These are phyloP conservation scores for Phanerotoma sp. DNA, from an alignment of 2,888 invertebrate genomes.

Conservation along the genomic window DNA sequence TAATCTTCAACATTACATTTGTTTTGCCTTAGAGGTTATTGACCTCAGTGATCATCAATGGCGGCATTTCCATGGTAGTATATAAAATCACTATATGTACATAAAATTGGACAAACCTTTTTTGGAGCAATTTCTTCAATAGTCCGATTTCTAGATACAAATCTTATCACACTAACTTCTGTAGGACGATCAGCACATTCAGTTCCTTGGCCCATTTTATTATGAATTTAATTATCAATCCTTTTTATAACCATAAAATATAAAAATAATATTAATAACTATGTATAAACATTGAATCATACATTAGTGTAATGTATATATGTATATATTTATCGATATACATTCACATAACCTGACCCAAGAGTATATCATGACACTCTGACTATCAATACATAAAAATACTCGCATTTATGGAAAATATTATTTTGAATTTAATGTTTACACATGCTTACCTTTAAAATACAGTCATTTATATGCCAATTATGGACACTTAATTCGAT, in stretches of 20 bases:
- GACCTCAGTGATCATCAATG: conserved; percentile 40
- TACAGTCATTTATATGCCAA: background rate
- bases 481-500: background rate
- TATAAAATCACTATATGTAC: too few relatives aligned
- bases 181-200: conserved; percentile 54
- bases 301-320: too few relatives aligned
- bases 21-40: conserved; percentile 55
- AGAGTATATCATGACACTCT: too few relatives aligned
- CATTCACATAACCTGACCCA: too few relatives aligned
- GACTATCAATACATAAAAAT: too few relatives aligned
- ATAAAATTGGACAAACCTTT: conserved; percentile 52
- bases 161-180: conserved; percentile 56
- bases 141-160: conserved; percentile 55
- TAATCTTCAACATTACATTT: conserved; percentile 28
- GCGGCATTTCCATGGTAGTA: too few relatives aligned
- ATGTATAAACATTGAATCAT: background rate
- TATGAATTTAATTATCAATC: too few relatives aligned
- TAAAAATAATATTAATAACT: background rate
- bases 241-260: background rate
- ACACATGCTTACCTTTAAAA: background rate
- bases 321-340: too few relatives aligned
- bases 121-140: conserved; percentile 56
- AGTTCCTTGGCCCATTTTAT: conserved; percentile 55
- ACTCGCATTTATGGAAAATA: too few relatives aligned
- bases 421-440: too few relatives aligned